Evolutionary conservation across 2,797 vertebrate genomes (phyloP), one percentile per base, ranked within the genome.

Genomic region (Arctocebus calabarensis): DNA sequence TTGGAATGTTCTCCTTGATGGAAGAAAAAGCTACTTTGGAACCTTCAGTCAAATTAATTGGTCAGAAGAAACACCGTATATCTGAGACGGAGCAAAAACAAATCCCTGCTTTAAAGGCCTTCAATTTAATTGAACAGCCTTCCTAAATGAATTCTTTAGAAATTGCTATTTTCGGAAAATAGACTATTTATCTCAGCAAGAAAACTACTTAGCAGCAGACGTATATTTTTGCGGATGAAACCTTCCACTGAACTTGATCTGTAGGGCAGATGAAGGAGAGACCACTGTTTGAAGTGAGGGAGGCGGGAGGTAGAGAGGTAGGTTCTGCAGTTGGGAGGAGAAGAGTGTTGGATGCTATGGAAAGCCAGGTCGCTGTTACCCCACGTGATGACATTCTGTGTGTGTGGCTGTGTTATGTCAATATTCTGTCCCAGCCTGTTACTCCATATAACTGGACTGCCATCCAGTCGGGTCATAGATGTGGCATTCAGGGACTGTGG

Each of bases 1-100:
- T 90, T 61, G 64, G 64, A 86, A 79, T 66, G 29, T 48, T 70
- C 66, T 96, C 61, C 43, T 34, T 82, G 40, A 61, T 62, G 23
- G 25, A 75, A 86, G 64, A 84, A 83, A 85, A 90, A 66, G 48
- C 91, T 95, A 77, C 89, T 81, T 95, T 91, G 81, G 61, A 89
- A 61, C 32, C 29, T 91, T 89, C 37, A 77, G 22, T 71, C 66
- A 94, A 92, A 88, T 81, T 81, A 85, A 89, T 91, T 81, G 68
- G 25, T 87, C 83, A 78, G n/a, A 64, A 91, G 93, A 82, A 73
- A 59, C 17, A 27, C 52, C 17, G 84, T 84, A 29, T 66, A 43
- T 79, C 71, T 66, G 40, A 90, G 29, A 43, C 32, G 19, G 2
- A 34, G 32, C 20, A 6, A 0, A 75, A 66, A 32, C 52, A 68